Percentiles rank a stretch among this genome's conserved stretches.
Evolutionary conservation across 2,797 vertebrate genomes (phyloP).

Genomic region (Rhynchotus rufescens): DNA sequence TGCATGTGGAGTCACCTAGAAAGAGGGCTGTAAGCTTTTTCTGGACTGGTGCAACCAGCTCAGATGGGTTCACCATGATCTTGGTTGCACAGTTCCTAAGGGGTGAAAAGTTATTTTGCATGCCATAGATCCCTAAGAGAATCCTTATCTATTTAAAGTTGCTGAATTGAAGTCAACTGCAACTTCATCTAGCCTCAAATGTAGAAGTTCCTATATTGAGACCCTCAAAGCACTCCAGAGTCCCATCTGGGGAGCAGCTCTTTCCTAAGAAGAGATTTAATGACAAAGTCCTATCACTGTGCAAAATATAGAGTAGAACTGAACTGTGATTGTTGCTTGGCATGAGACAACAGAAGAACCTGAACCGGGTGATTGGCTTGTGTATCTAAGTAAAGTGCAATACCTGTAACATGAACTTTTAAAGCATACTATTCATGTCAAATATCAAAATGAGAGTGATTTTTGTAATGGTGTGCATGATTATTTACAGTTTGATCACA

Average conservation of each 20-base stretch:
- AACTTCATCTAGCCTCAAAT: neutral
- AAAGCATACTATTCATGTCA: neutral
- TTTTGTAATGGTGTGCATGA: neutral
- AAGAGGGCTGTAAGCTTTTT: neutral
- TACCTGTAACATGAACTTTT: neutral
- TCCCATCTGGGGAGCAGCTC: neutral
- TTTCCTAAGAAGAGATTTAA: neutral
- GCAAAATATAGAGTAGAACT: neutral
- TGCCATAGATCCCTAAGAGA: neutral
- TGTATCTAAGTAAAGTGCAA: neutral
- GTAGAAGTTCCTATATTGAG: neutral
- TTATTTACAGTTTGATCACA: conserved; percentile 42
- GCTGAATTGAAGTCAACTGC: neutral
- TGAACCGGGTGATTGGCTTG: fast-evolving
- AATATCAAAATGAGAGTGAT: conserved; percentile 1
- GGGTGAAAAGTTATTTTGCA: neutral
- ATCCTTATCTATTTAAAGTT: neutral
- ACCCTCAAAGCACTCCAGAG: neutral
- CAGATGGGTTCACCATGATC: neutral
- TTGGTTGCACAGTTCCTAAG: neutral
- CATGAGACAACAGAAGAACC: neutral
- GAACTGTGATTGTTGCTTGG: neutral
- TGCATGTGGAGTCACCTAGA: neutral
- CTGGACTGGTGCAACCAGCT: neutral
- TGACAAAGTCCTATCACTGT: neutral